These are phyloP conservation scores for Trissolcus japonicus DNA, from an alignment of 2,888 invertebrate species.

Conservation along the genomic window DNA sequence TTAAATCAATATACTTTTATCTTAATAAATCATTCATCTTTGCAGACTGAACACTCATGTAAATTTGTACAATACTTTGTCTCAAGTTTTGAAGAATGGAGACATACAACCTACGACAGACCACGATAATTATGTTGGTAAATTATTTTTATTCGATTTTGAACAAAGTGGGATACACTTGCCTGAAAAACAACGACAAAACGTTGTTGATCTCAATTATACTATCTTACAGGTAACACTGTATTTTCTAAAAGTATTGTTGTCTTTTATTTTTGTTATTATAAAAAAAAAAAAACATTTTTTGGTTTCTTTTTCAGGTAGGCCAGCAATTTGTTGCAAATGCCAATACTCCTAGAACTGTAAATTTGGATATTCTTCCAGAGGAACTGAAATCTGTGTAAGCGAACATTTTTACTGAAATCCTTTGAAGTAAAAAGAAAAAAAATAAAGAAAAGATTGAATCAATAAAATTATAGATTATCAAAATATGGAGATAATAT, in stretches of 20 bases:
- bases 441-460: too few species aligned
- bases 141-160: conserved; percentile 96
- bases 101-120: conserved; percentile 82
- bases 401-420: conserved; percentile 7
- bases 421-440: not conserved
- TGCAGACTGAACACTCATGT: conserved; percentile 92
- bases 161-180: conserved; percentile 98
- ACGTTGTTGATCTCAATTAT: conserved; percentile 92
- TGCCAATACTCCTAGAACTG: conserved; percentile 82
- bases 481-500: conserved; percentile 84
- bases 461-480: conserved; percentile 75
- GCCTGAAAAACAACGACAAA: conserved; percentile 82
- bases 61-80: conserved; percentile 87
- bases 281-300: not conserved
- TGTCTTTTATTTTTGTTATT: not conserved
- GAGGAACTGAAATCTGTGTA: conserved; percentile 77
- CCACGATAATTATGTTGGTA: conserved; percentile 90
- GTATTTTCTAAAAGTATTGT: conserved; percentile 23
- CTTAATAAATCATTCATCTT: conserved; percentile 47
- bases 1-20: not conserved
- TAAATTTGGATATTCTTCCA: conserved; percentile 83
- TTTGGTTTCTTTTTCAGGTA: conserved; percentile 68
- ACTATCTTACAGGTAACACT: conserved; percentile 82
- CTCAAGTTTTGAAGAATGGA: conserved; percentile 82
- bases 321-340: conserved; percentile 91